Conservation (phyloP, 64 coral and sea anemone species). For the Dendrophyllia cribrosa region DNA sequence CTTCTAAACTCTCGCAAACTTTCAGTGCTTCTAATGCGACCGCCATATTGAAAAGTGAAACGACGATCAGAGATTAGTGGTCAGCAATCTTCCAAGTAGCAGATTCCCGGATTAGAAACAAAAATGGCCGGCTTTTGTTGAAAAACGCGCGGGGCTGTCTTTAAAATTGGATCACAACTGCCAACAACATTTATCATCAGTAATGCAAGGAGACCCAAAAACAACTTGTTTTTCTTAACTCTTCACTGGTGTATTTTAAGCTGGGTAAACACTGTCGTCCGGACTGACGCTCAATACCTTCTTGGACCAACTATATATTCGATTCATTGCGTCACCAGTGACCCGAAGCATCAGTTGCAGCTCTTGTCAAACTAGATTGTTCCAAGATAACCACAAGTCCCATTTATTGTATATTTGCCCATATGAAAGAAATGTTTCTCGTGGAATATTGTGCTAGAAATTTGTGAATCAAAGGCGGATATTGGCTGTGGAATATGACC, state of each 20-base stretch:
- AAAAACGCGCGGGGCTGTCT: background rate
- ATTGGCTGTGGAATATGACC: slow-evolving; percentile 4
- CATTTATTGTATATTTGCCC: background rate
- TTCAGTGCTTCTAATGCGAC: slow-evolving; percentile 40
- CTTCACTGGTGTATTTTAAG: background rate
- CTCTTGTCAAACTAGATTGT: slow-evolving; percentile 2
- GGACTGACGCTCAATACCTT: background rate
- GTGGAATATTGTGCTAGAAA: background rate
- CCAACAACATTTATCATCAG: background rate
- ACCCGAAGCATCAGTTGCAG: background rate
- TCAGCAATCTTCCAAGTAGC: slow-evolving; percentile 32
- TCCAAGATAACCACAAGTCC: background rate
- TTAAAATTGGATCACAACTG: background rate
- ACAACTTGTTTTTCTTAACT: background rate
- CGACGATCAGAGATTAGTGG: background rate
- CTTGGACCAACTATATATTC: background rate
- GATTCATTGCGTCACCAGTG: background rate
- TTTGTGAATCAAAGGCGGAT: background rate
- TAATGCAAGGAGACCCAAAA: background rate
- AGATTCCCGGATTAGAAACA: slow-evolving; percentile 71
- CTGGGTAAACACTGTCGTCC: background rate
- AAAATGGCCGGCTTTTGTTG: slow-evolving; percentile 27
- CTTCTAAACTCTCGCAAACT: slow-evolving; percentile 69
- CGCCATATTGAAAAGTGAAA: slow-evolving; percentile 79
- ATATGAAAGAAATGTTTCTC: background rate